phyloP scores from a whole-genome alignment of 2,797 vertebrate genomes.

The Darevskia mixta region DNA sequence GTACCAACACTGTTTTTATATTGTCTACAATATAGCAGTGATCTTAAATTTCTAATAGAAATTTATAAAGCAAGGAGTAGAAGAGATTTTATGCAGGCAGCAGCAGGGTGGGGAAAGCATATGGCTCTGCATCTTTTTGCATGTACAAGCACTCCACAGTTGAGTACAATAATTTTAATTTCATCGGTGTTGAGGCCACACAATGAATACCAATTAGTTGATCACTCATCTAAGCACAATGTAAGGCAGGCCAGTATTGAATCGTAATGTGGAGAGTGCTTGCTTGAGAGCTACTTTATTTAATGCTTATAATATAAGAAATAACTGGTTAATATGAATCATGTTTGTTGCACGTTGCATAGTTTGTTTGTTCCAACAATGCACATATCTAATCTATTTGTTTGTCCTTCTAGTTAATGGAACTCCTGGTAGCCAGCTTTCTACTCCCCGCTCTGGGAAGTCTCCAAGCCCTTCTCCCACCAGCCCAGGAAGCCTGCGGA shows the following conservation, averaged over 20 bases:
- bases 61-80: background rate
- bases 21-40: slow-evolving; percentile 4
- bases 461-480: slow-evolving; percentile 96
- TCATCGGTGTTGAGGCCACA: slow-evolving; percentile 35
- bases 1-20: slow-evolving; percentile 12
- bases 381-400: slow-evolving; percentile 28
- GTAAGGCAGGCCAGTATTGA: background rate
- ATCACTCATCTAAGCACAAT: slow-evolving; percentile 41
- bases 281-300: slow-evolving; percentile 25
- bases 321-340: background rate
- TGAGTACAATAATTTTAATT: slow-evolving; percentile 43
- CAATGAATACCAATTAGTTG: slow-evolving; percentile 38
- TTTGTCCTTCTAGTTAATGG: slow-evolving; percentile 88
- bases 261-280: slow-evolving; percentile 11
- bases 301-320: slow-evolving; percentile 29
- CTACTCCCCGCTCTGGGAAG: slow-evolving; percentile 96
- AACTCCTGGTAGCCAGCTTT: slow-evolving; percentile 96
- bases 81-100: slow-evolving; percentile 13
- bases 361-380: slow-evolving; percentile 34
- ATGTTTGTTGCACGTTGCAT: background rate
- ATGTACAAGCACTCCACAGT: slow-evolving; percentile 29
- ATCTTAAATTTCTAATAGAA: slow-evolving; percentile 12
- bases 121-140: slow-evolving; percentile 34
- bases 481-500: slow-evolving; percentile 94
- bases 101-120: slow-evolving; percentile 24